A percentile compares a stretch with the other conserved stretches of the same genome.
phyloP scores from a whole-genome alignment of 2,888 invertebrate genomes.

The Chorisops tibialis region DNA sequence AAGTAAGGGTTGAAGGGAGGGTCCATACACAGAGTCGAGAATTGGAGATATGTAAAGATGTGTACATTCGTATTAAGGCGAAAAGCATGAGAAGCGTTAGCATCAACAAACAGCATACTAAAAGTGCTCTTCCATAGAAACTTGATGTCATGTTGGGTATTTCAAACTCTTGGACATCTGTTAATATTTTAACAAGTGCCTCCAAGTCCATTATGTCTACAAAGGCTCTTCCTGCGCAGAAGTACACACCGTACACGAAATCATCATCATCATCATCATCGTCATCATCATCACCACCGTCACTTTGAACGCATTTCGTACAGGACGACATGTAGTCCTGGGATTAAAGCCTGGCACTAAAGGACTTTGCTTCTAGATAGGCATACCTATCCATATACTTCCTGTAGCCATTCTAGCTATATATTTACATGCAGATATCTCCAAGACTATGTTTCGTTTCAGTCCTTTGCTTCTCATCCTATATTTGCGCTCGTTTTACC shows the following conservation, averaged over 20 bases:
- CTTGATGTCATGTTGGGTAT: constrained; percentile 30
- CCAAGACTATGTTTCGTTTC: not conserved
- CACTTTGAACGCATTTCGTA: too few relatives aligned
- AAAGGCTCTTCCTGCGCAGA: constrained; percentile 12
- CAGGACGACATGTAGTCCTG: too few relatives aligned
- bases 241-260: not conserved
- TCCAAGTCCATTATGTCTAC: constrained; percentile 16
- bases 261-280: not conserved
- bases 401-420: too few relatives aligned
- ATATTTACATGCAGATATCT: too few relatives aligned
- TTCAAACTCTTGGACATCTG: constrained; percentile 34
- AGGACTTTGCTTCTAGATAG: not conserved
- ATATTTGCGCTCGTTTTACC: constrained; percentile 22
- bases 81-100: too few relatives aligned
- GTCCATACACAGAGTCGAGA: too few relatives aligned
- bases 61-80: too few relatives aligned
- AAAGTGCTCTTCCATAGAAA: constrained; percentile 21
- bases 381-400: constrained; percentile 1
- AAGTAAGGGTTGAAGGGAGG: too few relatives aligned
- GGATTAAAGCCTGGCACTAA: not conserved
- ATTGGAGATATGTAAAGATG: too few relatives aligned
- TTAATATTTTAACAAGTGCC: constrained; percentile 35
- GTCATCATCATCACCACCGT: not conserved
- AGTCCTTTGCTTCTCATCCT: too few relatives aligned
- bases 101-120: constrained; percentile 17